Percentiles rank a stretch among this genome's conserved stretches.
Conservation (phyloP, 2,113 vertebrate species). For the Lepus americanus region DNA sequence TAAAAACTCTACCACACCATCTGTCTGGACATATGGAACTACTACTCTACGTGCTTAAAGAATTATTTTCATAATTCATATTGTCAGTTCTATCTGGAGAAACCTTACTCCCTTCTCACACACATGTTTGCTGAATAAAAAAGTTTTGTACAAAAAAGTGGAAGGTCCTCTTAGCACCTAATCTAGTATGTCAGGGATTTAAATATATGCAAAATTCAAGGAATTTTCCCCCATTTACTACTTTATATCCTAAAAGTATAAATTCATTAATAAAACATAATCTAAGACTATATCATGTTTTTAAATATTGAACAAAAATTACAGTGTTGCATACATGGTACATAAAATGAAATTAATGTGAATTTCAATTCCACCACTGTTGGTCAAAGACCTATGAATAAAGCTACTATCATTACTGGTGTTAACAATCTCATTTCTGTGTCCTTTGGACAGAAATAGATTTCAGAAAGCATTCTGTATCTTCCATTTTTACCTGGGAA, state of each 20-base stretch:
- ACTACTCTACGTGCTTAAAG: neutral
- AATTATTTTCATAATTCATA: neutral
- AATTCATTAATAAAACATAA: constrained; percentile 43
- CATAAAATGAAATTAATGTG: constrained; percentile 46
- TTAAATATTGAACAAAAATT: constrained; percentile 42
- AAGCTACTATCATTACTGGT: neutral
- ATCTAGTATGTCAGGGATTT: neutral
- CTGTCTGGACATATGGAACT: neutral
- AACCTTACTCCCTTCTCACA: neutral
- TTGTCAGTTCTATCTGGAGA: neutral
- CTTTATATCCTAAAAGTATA: neutral
- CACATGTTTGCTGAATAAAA: too few relatives aligned
- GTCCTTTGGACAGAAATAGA: neutral
- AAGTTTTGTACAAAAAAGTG: neutral
- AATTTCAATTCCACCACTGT: neutral
- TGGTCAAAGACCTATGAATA: neutral
- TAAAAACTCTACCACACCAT: neutral
- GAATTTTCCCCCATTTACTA: neutral
- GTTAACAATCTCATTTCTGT: constrained; percentile 31
- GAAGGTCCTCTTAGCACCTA: neutral
- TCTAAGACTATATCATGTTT: neutral
- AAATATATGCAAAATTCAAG: constrained; percentile 18
- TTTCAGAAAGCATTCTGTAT: neutral
- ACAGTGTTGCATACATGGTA: neutral
- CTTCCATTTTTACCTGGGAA: neutral